Percentiles rank a stretch among this genome's conserved stretches.
Conservation (phyloP, 2,888 invertebrate species). For the Sinopyrophorus schimmeli region DNA sequence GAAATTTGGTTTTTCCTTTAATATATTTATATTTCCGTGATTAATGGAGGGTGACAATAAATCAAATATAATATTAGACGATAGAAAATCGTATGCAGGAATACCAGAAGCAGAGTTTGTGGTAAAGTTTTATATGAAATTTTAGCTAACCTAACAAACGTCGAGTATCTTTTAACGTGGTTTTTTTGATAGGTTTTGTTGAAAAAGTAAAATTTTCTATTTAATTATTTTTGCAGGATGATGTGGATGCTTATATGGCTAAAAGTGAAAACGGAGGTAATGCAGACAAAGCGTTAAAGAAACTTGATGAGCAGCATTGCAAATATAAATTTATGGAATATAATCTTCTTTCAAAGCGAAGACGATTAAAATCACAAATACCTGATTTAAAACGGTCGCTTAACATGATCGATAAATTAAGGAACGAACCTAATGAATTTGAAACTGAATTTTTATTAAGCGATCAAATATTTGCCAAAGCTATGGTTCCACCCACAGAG, state of each 20-base stretch:
- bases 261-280: constrained; percentile 78
- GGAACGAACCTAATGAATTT: constrained; percentile 76
- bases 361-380: constrained; percentile 86
- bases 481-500: constrained; percentile 85
- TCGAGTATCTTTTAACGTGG: constrained; percentile 11
- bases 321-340: constrained; percentile 98
- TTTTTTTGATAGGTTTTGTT: too few relatives aligned
- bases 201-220: too few relatives aligned
- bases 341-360: constrained; percentile 83
- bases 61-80: constrained; percentile 43
- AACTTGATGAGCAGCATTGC: constrained; percentile 89
- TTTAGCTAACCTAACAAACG: constrained; percentile 31
- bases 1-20: too few relatives aligned
- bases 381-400: constrained; percentile 92
- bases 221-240: constrained; percentile 67
- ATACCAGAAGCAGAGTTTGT: constrained; percentile 89
- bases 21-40: too few relatives aligned
- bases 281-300: constrained; percentile 83
- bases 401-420: constrained; percentile 88
- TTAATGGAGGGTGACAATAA: constrained; percentile 31
- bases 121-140: constrained; percentile 60
- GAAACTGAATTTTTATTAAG: constrained; percentile 91
- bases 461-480: constrained; percentile 81
- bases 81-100: constrained; percentile 72
- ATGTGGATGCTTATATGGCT: constrained; percentile 93